Conservation (phyloP, 1,140 invertebrate genomes). For the Melanaphis sacchari region DNA sequence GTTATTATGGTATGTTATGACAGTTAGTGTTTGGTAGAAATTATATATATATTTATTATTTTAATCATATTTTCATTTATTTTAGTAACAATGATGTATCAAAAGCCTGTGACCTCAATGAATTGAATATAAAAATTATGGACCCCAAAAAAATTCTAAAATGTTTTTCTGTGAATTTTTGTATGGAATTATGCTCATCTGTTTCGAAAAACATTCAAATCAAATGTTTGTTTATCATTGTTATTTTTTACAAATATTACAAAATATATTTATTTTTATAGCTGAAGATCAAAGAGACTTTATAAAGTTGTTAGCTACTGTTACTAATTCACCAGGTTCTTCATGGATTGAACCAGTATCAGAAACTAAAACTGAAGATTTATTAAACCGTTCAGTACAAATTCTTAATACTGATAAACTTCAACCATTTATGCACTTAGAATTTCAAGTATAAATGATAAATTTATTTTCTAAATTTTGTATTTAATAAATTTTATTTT, state of each 20-base stretch:
- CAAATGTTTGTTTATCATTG: slow-evolving; percentile 11
- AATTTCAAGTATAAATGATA: slow-evolving; percentile 41
- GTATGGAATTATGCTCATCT: slow-evolving; percentile 32
- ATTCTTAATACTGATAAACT: background rate
- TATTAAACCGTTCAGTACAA: slow-evolving; percentile 33
- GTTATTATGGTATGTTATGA: slow-evolving; percentile 35
- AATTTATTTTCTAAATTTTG: background rate
- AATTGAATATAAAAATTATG: slow-evolving; percentile 42
- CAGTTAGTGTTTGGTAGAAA: background rate
- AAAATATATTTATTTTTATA: slow-evolving; percentile 21
- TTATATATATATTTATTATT: background rate
- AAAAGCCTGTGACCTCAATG: background rate
- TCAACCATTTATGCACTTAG: slow-evolving; percentile 45
- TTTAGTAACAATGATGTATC: slow-evolving; percentile 28
- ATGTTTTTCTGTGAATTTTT: slow-evolving; percentile 44
- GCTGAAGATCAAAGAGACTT: slow-evolving; percentile 49
- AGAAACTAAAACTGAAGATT: slow-evolving; percentile 36
- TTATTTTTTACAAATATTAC: background rate
- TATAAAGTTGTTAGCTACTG: slow-evolving; percentile 20
- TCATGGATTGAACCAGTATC: slow-evolving; percentile 37
- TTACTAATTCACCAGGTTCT: slow-evolving; percentile 53
- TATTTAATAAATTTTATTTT: background rate
- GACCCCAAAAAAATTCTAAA: slow-evolving; percentile 19
- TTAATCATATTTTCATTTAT: background rate
- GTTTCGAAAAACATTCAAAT: slow-evolving; percentile 33